Evolutionary conservation across 1,140 invertebrate genomes (phyloP).

Genomic region (Neodiprion lecontei): DNA sequence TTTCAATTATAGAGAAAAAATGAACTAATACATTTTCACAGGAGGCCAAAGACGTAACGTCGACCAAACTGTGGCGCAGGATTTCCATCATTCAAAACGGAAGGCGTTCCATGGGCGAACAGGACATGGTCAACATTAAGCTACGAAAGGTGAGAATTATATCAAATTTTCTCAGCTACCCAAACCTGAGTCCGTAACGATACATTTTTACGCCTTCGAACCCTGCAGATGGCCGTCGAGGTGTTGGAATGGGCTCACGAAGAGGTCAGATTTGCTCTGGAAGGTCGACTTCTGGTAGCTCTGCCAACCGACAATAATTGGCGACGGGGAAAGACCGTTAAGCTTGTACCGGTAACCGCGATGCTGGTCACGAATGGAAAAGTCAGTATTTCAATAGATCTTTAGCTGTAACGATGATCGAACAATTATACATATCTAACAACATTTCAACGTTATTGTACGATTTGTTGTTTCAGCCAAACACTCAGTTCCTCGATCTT

Average conservation of each 20-base stretch:
- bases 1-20: constrained; percentile 14
- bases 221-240: constrained; percentile 82
- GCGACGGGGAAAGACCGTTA: constrained; percentile 85
- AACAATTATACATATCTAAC: background rate
- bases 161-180: background rate
- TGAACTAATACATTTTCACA: constrained; percentile 39
- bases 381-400: constrained; percentile 58
- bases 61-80: constrained; percentile 86
- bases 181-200: background rate
- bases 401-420: constrained; percentile 3
- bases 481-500: constrained; percentile 51
- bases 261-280: constrained; percentile 85
- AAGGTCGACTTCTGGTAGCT: constrained; percentile 84
- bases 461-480: constrained; percentile 58
- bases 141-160: constrained; percentile 72
- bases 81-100: constrained; percentile 81
- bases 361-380: constrained; percentile 88
- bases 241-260: constrained; percentile 93
- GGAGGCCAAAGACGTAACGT: constrained; percentile 87
- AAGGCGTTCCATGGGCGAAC: constrained; percentile 74
- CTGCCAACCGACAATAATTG: constrained; percentile 90
- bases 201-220: constrained; percentile 5
- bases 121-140: constrained; percentile 87
- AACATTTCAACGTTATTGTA: constrained; percentile 7
- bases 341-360: constrained; percentile 85